Evolutionary conservation across 2,797 vertebrate species (phyloP), one percentile per base, ranked within the genome.

Genomic region (Silurus aristotelis): DNA sequence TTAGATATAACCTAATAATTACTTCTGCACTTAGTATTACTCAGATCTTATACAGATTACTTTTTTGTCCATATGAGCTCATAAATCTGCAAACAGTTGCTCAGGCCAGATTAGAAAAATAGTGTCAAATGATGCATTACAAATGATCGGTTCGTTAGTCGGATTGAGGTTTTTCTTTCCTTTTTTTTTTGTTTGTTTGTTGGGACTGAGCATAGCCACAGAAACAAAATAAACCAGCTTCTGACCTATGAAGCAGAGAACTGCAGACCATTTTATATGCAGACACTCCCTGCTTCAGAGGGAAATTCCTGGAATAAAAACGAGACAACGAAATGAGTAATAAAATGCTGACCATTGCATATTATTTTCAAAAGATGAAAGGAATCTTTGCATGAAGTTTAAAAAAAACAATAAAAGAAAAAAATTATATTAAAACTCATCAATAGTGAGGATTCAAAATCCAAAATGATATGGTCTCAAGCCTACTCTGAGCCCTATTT

Each of bases 161-260:
- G 95, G 92, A 91, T 91, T 91, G 90, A 91, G 89, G 58, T 61
- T 61, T 60, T 75, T 72, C 19, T 70, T 43, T 70, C 25, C 61
- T 17, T 67, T 70, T 66, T 43, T n/a, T 64, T 25, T 25, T 80
- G 48, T 66, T 27, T 55, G 94, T 93, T 94, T 60, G 91, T 92
- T 95, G 97, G 97, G 97, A 97, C 96, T 99, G 96, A 96, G 94
- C 95, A 95, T 97, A 98, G 96, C 96, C 96, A 97, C 95, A 95
- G 95, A 96, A 94, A 96, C 96, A 96, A 96, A 96, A 91, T 91
- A 92, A 93, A 96, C 97, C 97, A 97, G 96, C 96, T 96, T 97
- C 96, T 97, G 97, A 97, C 96, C 96, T 97, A 96, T 96, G 96
- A 97, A 97, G 96, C 96, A 97, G 96, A 97, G 96, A 97, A 97